Percentiles rank a stretch among this genome's conserved stretches.
phyloP scores from a whole-genome alignment of 2,888 invertebrate genomes.

The Ochropacha duplaris region DNA sequence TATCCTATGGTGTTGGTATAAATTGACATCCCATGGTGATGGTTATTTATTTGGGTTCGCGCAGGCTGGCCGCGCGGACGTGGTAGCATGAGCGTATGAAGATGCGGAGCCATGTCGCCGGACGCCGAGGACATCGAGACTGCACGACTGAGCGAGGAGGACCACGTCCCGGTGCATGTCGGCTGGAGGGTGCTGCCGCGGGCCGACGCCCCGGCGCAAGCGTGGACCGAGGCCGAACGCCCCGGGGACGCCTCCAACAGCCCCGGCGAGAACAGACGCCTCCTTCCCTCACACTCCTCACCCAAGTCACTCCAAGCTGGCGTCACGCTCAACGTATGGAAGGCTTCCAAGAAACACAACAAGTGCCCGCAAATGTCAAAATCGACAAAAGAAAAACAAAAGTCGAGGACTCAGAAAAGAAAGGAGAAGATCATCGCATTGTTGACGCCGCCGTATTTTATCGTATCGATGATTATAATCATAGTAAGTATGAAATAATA shows the following conservation, averaged over 20 bases:
- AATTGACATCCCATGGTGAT: not conserved
- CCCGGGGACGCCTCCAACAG: slow-evolving; percentile 36
- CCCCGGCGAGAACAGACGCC: slow-evolving; percentile 58
- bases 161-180: slow-evolving; percentile 38
- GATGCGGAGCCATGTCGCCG: slow-evolving; percentile 50
- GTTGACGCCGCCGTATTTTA: slow-evolving; percentile 68
- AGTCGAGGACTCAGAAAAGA: slow-evolving; percentile 60
- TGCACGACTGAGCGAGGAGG: slow-evolving; percentile 43
- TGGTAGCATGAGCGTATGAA: slow-evolving; percentile 18
- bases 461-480: slow-evolving; percentile 63
- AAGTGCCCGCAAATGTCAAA: slow-evolving; percentile 36
- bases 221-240: slow-evolving; percentile 65
- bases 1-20: not conserved
- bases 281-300: slow-evolving; percentile 42
- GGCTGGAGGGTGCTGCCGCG: slow-evolving; percentile 53
- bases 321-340: slow-evolving; percentile 54
- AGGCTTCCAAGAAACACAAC: slow-evolving; percentile 31
- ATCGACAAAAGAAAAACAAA: slow-evolving; percentile 30
- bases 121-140: slow-evolving; percentile 57
- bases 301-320: slow-evolving; percentile 57
- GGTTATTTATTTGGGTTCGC: slow-evolving; percentile 14
- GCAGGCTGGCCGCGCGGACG: slow-evolving; percentile 17
- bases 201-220: slow-evolving; percentile 42
- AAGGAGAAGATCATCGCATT: slow-evolving; percentile 60
- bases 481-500: slow-evolving; percentile 55